These are phyloP conservation scores for Luperina nickerlii DNA, from an alignment of 2,888 invertebrate species.

Conservation along the genomic window DNA sequence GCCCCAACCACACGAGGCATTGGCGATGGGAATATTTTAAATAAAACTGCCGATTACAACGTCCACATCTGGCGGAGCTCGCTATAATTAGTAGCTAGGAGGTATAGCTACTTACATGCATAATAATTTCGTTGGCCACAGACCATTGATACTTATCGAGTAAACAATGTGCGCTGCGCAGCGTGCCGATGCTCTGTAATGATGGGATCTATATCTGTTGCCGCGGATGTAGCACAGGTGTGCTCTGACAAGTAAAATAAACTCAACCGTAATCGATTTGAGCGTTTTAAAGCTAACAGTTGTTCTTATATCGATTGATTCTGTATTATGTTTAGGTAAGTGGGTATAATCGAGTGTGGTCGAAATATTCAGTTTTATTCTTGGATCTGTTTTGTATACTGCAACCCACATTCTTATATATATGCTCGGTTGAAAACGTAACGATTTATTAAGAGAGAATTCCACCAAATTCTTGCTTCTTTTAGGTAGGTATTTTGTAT, in stretches of 20 bases:
- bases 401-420: slow-evolving; percentile 35
- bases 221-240: slow-evolving; percentile 85
- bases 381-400: slow-evolving; percentile 64
- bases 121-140: slow-evolving; percentile 74
- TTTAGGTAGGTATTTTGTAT: neutral
- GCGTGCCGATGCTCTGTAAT: slow-evolving; percentile 73
- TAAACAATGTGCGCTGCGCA: slow-evolving; percentile 74
- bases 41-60: slow-evolving; percentile 59
- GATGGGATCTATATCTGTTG: slow-evolving; percentile 87
- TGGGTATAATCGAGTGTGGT: slow-evolving; percentile 75
- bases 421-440: slow-evolving; percentile 25
- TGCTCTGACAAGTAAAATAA: slow-evolving; percentile 87
- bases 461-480: slow-evolving; percentile 4
- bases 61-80: slow-evolving; percentile 62
- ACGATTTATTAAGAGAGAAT: slow-evolving; percentile 42
- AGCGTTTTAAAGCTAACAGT: slow-evolving; percentile 83
- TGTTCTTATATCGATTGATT: slow-evolving; percentile 78
- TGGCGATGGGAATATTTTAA: slow-evolving; percentile 57
- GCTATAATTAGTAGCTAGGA: slow-evolving; percentile 64
- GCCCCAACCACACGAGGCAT: slow-evolving; percentile 13
- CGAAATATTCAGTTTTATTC: slow-evolving; percentile 73
- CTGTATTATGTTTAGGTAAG: slow-evolving; percentile 77
- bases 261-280: slow-evolving; percentile 86
- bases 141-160: slow-evolving; percentile 76
- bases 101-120: slow-evolving; percentile 65